Evolutionary conservation across 1,140 invertebrate genomes (phyloP).

Genomic region (Luehdorfia chinensis): DNA sequence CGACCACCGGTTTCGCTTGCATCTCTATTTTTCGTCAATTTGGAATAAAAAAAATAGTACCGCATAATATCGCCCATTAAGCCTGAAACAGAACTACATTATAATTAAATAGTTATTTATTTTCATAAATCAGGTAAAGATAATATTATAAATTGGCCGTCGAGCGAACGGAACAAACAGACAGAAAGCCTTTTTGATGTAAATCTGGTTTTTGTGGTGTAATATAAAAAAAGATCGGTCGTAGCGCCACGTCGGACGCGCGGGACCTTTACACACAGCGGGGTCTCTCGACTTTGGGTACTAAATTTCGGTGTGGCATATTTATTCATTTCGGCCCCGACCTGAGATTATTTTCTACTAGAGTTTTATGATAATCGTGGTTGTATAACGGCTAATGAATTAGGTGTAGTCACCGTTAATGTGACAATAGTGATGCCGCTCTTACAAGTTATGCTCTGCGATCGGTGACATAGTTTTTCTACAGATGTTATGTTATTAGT

Average conservation of each 20-base stretch:
- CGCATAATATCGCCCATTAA: no score
- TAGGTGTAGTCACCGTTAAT: slow-evolving; percentile 43
- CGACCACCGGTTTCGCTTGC: slow-evolving; percentile 13
- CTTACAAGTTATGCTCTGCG: slow-evolving; percentile 25
- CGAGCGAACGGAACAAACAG: not conserved
- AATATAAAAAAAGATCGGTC: slow-evolving; percentile 35
- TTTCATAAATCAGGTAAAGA: no score
- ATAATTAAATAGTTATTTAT: no score
- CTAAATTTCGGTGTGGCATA: slow-evolving; percentile 68
- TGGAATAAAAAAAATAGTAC: no score
- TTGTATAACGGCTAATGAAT: slow-evolving; percentile 67
- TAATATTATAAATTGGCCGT: no score
- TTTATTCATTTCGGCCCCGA: slow-evolving; percentile 55
- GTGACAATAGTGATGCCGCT: slow-evolving; percentile 40
- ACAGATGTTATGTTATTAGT: slow-evolving; percentile 20
- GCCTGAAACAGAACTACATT: no score
- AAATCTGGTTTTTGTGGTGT: slow-evolving; percentile 24
- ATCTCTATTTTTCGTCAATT: slow-evolving; percentile 1
- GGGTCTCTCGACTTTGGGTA: slow-evolving; percentile 45
- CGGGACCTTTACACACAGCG: slow-evolving; percentile 58
- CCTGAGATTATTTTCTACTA: slow-evolving; percentile 71
- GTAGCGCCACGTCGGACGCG: slow-evolving; percentile 58
- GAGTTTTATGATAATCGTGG: slow-evolving; percentile 67
- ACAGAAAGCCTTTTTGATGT: slow-evolving; percentile 15
- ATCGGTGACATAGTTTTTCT: slow-evolving; percentile 40